These are phyloP conservation scores for Amaurobius ferox DNA, from an alignment of 2,888 invertebrate genomes.

Conservation along the genomic window DNA sequence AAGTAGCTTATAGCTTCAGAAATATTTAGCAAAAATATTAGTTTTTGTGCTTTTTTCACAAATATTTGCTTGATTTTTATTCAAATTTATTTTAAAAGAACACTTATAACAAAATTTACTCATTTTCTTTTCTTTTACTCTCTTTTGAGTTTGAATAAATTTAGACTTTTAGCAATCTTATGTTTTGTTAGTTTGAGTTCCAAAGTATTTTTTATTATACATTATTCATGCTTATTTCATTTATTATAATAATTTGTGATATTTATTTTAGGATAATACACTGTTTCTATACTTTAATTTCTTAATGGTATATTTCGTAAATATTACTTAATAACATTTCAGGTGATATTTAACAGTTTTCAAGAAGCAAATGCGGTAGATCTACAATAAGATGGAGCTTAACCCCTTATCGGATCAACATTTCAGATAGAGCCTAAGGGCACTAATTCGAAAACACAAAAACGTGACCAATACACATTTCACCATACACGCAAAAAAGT, in stretches of 20 bases:
- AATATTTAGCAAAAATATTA: background rate
- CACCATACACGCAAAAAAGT: too few relatives aligned
- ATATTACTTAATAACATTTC: background rate
- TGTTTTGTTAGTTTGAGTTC: background rate
- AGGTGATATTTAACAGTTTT: background rate
- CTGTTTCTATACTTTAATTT: background rate
- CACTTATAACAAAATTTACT: background rate
- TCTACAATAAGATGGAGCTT: background rate
- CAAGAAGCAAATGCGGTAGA: slow-evolving; percentile 43
- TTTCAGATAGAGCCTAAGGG: too few relatives aligned
- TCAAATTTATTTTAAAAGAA: too few relatives aligned
- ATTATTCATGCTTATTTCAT: background rate
- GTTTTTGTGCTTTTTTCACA: background rate
- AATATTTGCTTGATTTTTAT: background rate
- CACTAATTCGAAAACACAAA: too few relatives aligned
- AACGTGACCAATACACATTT: too few relatives aligned
- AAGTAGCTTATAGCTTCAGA: background rate
- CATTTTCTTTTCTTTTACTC: background rate
- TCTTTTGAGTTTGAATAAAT: too few relatives aligned
- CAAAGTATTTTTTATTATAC: background rate
- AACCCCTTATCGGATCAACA: slow-evolving; percentile 9
- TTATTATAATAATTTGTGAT: background rate
- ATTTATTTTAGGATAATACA: background rate
- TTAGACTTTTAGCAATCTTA: background rate
- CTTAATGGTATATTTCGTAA: background rate